Evolutionary conservation across 2,113 vertebrate genomes (phyloP), one percentile per base, ranked within the genome.

Genomic region (Gymnorhina tibicen): DNA sequence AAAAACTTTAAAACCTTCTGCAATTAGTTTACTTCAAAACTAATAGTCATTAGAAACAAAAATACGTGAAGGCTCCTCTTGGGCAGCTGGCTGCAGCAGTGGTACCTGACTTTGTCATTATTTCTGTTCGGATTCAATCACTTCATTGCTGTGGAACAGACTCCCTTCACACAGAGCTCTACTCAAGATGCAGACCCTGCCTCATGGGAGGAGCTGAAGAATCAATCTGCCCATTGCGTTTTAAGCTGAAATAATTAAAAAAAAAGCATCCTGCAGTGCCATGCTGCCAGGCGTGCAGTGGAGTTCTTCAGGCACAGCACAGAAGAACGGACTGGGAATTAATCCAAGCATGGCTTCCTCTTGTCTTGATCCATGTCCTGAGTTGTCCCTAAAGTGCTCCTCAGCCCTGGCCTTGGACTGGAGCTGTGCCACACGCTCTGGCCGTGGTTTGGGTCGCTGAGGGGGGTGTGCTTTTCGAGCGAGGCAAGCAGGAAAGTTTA

Each of bases 101-200:
- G 27, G 11, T 15, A 18, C 58, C 21, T 1, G 4, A 44, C 11
- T 59, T 26, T 2, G 22, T 6, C 2, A 12, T 59, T 32, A 1
- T 27, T 76, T 58, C 52, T 50, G 35, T 59, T 77, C 59, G 53
- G 14, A 59, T 59, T 77, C 13, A 50, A 1, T 59, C 35, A 11
- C 50, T 42, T 14, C 13, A 7, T 2, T 59, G 44, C 32, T 17
- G 17, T 59, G 52, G 26, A 30, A 41, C 1, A 35, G 67, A 26
- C 26, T 26, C 56, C 15, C 35, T 30, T 26, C 53, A 23, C 44
- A 41, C 52, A 47, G 70, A 66, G 69, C 20, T 52, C 46, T 35
- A 1, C 67, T 56, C 30, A 20, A 10, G 30, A 20, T 24, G 18
- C n/a, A 74, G 18, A 33, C 28, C 15, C 9, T 15, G 18, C 19